Evolutionary conservation across 2,113 vertebrate species (phyloP).

Genomic region (Carettochelys insculpta): DNA sequence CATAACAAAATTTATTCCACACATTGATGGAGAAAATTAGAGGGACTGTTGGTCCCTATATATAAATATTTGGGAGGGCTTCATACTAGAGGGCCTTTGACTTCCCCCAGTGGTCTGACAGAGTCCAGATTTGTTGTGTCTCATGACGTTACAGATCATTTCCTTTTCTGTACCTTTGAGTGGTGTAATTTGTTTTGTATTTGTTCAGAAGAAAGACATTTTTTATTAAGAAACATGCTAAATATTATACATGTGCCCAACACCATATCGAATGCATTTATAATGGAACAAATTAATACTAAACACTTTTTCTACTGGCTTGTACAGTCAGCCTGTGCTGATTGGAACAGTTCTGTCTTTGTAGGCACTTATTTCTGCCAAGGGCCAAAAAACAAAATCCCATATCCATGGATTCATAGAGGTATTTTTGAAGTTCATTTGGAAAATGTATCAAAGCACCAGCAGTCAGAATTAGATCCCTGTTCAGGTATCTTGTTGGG

Average conservation of each 20-base stretch:
- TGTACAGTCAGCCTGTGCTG: background rate
- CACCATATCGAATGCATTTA: background rate
- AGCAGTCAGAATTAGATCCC: background rate
- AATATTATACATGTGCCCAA: background rate
- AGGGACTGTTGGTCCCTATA: too few species aligned
- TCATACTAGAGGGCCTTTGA: background rate
- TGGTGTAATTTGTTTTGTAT: background rate
- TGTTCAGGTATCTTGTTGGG: background rate
- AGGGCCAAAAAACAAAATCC: background rate
- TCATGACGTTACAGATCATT: background rate
- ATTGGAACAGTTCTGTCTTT: background rate
- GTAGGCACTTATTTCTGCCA: background rate
- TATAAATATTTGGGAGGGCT: background rate
- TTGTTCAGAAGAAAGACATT: background rate
- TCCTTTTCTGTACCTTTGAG: fast-evolving
- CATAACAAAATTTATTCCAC: too few species aligned
- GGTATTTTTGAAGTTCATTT: background rate
- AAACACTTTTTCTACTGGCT: background rate
- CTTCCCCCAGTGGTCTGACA: background rate
- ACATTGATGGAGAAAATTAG: too few species aligned
- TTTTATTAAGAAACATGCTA: background rate
- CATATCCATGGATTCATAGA: background rate
- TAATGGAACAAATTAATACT: background rate
- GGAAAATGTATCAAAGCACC: background rate
- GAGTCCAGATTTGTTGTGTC: background rate